These are phyloP conservation scores for Helicorthomorpha holstii DNA, from an alignment of 1,140 invertebrate species.

Conservation along the genomic window DNA sequence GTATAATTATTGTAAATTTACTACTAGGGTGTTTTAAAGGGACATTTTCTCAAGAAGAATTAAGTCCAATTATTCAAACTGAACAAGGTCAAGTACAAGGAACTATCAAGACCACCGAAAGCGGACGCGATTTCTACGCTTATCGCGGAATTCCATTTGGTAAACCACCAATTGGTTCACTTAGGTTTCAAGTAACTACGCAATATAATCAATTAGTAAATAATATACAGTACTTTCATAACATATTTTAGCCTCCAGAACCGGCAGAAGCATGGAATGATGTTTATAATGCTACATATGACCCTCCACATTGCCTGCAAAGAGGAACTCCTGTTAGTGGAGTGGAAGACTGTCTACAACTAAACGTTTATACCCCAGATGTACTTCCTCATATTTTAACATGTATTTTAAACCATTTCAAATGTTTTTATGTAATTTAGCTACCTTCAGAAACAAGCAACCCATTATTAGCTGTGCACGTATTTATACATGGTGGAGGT, in stretches of 20 bases:
- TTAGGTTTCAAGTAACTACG: neutral
- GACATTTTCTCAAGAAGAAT: too few species aligned
- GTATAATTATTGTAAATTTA: too few species aligned
- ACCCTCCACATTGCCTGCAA: neutral
- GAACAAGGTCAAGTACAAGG: too few species aligned
- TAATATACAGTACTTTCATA: too few species aligned
- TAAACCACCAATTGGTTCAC: neutral
- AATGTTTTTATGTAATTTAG: neutral
- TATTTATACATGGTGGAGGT: neutral
- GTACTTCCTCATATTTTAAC: neutral
- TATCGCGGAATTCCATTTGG: neutral
- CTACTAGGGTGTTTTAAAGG: too few species aligned
- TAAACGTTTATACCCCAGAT: neutral
- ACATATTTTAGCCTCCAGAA: neutral
- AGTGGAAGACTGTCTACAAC: neutral
- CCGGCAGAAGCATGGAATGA: neutral
- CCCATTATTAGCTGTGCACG: neutral
- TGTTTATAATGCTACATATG: neutral
- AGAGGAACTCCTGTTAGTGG: neutral
- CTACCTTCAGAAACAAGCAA: neutral
- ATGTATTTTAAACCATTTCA: neutral
- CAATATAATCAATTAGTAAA: too few species aligned
- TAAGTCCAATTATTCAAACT: too few species aligned
- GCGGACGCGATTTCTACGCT: neutral
- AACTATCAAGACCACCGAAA: too few species aligned